A percentile compares a stretch with the other conserved stretches of the same genome.
These are phyloP conservation scores for Lordiphosa andalusiaca DNA, from an alignment of 2,888 invertebrate genomes.

Conservation along the genomic window DNA sequence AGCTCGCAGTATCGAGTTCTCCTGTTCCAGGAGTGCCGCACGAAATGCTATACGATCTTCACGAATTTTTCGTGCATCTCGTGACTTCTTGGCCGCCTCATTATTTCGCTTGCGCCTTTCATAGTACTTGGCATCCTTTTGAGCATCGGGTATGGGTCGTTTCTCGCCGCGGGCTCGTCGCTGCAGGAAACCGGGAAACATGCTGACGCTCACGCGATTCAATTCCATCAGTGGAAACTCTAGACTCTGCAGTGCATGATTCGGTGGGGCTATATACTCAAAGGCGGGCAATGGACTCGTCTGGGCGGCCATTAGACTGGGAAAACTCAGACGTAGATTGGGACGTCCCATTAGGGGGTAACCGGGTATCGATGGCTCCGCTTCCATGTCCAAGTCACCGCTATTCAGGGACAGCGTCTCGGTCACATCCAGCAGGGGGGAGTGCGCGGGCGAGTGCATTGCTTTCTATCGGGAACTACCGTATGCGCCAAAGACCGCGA, in stretches of 20 bases:
- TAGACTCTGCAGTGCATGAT: conserved; percentile 47
- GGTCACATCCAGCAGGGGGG: conserved; percentile 75
- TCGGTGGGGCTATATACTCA: conserved; percentile 70
- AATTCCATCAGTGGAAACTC: conserved; percentile 77
- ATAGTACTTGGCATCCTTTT: conserved; percentile 94
- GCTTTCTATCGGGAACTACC: conserved; percentile 32
- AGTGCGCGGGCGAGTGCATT: conserved; percentile 61
- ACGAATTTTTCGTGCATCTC: conserved; percentile 91
- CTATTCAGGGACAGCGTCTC: conserved; percentile 60
- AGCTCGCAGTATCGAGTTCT: conserved; percentile 91
- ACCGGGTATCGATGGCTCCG: conserved; percentile 21
- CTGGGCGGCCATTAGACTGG: conserved; percentile 47
- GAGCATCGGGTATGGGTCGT: conserved; percentile 91
- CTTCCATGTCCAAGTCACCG: conserved; percentile 48
- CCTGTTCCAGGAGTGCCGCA: conserved; percentile 91
- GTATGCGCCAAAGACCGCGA: conserved; percentile 50
- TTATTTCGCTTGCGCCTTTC: conserved; percentile 93
- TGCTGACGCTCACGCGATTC: conserved; percentile 65
- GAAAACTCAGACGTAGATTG: conserved; percentile 45
- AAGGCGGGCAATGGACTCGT: conserved; percentile 66
- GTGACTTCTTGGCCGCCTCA: conserved; percentile 94
- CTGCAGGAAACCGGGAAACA: conserved; percentile 75
- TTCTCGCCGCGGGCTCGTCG: conserved; percentile 89
- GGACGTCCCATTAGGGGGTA: conserved; percentile 31
- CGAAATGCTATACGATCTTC: conserved; percentile 94